phyloP scores from a whole-genome alignment of 2,113 vertebrate genomes.

The Microcebus murinus region DNA sequence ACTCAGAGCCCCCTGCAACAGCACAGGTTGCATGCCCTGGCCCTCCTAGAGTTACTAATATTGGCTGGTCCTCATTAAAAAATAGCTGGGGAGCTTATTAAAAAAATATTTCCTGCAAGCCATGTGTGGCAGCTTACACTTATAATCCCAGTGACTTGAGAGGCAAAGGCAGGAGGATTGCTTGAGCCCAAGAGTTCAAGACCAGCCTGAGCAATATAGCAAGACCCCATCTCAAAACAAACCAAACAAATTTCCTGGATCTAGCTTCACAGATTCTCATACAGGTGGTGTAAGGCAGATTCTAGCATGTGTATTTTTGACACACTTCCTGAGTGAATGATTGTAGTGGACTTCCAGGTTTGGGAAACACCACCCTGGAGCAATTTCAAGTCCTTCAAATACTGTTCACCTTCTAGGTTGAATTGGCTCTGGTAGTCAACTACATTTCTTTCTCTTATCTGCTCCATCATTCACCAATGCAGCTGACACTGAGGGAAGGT shows the following conservation, averaged over 20 bases:
- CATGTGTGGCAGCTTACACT: too few species aligned
- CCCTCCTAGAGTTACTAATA: background rate
- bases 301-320: background rate
- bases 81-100: background rate
- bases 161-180: too few species aligned
- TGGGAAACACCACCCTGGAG: background rate
- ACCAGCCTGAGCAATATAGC: too few species aligned
- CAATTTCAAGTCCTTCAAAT: background rate
- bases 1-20: background rate
- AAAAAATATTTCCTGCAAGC: background rate
- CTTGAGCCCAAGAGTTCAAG: too few species aligned
- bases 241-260: background rate
- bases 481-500: background rate
- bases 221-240: too few species aligned
- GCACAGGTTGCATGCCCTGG: background rate
- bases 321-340: background rate
- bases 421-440: too few species aligned
- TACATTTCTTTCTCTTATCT: background rate
- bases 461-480: too few species aligned
- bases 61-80: background rate
- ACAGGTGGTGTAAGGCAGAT: background rate
- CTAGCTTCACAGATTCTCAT: background rate
- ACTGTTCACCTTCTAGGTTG: background rate
- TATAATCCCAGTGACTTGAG: too few species aligned
- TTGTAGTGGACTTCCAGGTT: background rate